Conservation (phyloP, 2,113 vertebrate genomes). For the Gopherus evgoodei region DNA sequence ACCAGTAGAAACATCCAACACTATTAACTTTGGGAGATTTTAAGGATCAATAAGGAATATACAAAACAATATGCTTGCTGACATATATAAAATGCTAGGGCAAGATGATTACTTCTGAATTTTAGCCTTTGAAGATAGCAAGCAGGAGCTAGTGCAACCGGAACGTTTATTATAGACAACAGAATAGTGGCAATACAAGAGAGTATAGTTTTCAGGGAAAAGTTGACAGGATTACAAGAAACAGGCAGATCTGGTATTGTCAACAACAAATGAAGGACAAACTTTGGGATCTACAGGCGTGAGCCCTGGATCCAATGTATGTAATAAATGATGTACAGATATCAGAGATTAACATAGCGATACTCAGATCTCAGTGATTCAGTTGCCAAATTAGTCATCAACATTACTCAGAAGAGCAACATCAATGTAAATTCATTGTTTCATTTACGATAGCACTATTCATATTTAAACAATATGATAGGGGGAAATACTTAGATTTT, state of each 20-base stretch:
- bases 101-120: neutral
- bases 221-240: neutral
- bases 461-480: too few relatives aligned
- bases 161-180: neutral
- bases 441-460: too few relatives aligned
- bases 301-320: neutral
- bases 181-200: neutral
- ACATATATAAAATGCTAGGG: neutral
- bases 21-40: neutral
- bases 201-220: neutral
- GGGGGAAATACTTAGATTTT: too few relatives aligned
- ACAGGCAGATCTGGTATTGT: neutral
- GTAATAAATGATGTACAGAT: neutral
- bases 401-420: too few relatives aligned
- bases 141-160: neutral
- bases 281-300: neutral
- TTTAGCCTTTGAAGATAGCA: slow-evolving; percentile 12
- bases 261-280: neutral
- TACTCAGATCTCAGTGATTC: too few relatives aligned
- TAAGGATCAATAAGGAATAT: neutral
- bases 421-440: too few relatives aligned
- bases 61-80: rapidly evolving
- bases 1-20: neutral
- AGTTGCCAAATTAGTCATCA: too few relatives aligned
- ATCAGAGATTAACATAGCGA: neutral